Evolutionary conservation across 2,888 invertebrate genomes (phyloP), one percentile per base, ranked within the genome.

Genomic region (Netelia melanura): DNA sequence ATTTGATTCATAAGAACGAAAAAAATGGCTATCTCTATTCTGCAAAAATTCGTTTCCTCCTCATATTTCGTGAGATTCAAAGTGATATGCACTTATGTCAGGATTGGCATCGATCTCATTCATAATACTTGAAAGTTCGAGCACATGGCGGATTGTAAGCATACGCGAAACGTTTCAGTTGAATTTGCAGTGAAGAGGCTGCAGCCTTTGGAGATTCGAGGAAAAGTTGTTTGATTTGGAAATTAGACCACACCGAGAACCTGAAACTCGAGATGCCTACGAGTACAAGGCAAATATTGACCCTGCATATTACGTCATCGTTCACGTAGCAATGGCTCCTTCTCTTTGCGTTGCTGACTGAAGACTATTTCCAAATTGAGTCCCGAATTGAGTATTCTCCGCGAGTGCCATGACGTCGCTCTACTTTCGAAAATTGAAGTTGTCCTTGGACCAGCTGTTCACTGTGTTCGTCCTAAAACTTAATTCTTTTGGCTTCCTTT

Each of bases 201-300:
- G 52, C 74, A 56, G 23, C 38, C 61, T 76, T 56, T 25, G n/a
- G 38, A 54, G 14, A 17, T 30, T 67, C 21, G n/a, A 56, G 54
- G 61, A 74, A 64, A 83, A 30, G 56, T 71, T 87, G 82, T 87
- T 87, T 87, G 82, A 83, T 81, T 87, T 84, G 77, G 68, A 82
- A 87, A 87, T 83, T 87, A 85, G 68, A 79, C 54, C 71, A 62
- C 81, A 65, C 71, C 72, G 65, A 86, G 79, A 65, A 58, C 30
- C 78, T 84, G 81, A 78, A 77, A 64, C 82, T 78, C 44, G 64
- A 80, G 78, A 58, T 83, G 44, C 43, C 75, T 54, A 14, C 65
- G 71, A 85, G 72, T 72, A 43, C 71, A 56, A 43, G 30, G 71
- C 81, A 86, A 87, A 87, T 83, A 87, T 87, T 84, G 87, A 87